A percentile compares a stretch with the other conserved stretches of the same genome.
These are phyloP conservation scores for Drosophila fulvimacula DNA, from an alignment of 2,888 invertebrate genomes.

Conservation along the genomic window DNA sequence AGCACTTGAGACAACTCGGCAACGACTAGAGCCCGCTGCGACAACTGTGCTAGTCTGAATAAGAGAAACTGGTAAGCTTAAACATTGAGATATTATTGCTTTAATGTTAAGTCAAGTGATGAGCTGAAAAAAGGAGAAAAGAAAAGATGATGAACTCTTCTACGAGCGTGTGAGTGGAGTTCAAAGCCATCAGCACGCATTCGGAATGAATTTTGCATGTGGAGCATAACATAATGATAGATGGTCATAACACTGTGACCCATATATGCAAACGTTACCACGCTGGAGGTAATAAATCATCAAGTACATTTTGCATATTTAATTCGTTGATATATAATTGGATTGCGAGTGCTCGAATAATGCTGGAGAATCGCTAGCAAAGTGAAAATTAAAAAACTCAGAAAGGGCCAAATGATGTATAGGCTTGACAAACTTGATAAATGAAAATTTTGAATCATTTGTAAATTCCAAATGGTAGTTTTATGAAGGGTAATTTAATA, in stretches of 20 bases:
- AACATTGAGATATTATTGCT: background rate
- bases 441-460: background rate
- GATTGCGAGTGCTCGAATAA: background rate
- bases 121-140: conserved; percentile 2
- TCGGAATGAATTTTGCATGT: background rate
- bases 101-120: background rate
- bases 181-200: background rate
- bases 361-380: background rate
- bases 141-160: background rate
- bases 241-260: conserved; percentile 3
- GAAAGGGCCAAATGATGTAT: background rate
- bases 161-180: background rate
- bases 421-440: background rate
- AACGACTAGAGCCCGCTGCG: background rate
- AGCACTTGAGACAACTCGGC: background rate
- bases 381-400: background rate
- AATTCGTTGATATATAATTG: conserved; percentile 1
- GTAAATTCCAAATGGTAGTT: background rate
- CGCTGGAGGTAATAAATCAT: background rate
- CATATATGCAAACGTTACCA: background rate
- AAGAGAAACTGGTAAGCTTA: conserved; percentile 11
- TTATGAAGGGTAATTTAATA: background rate
- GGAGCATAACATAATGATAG: conserved; percentile 3
- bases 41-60: background rate
- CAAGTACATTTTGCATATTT: conserved; percentile 6